Evolutionary conservation across 2,888 invertebrate species (phyloP).

Genomic region (Meloe dianella): DNA sequence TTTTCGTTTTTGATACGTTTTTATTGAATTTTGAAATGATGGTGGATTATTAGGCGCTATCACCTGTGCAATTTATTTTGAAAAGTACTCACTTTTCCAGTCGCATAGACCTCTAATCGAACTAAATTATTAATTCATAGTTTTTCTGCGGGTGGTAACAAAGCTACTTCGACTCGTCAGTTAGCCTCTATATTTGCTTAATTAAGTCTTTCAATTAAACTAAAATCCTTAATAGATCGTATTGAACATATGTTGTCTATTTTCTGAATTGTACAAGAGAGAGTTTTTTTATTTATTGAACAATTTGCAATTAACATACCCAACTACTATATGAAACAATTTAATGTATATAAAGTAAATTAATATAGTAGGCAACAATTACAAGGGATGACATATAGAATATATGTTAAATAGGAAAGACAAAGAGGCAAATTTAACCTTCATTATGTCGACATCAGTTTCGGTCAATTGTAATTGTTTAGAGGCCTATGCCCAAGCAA

Average conservation of each 20-base stretch:
- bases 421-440: neutral
- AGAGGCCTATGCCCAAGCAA: neutral
- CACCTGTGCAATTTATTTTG: no score
- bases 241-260: slow-evolving; percentile 17
- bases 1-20: neutral
- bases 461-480: neutral
- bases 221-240: slow-evolving; percentile 24
- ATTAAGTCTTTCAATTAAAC: no score
- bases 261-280: neutral
- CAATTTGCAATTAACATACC: slow-evolving; percentile 9
- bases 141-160: no score
- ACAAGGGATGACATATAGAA: neutral
- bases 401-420: neutral
- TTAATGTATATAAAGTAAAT: neutral
- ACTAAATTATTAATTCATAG: no score
- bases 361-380: neutral
- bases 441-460: neutral
- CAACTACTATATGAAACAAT: no score
- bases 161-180: no score
- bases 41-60: no score
- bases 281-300: neutral
- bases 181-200: no score
- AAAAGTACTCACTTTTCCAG: no score
- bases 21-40: no score
- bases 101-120: no score